Percentiles rank a stretch among this genome's conserved stretches.
These are phyloP conservation scores for Chrysolina haemoptera DNA, from an alignment of 2,888 invertebrate species.

Conservation along the genomic window DNA sequence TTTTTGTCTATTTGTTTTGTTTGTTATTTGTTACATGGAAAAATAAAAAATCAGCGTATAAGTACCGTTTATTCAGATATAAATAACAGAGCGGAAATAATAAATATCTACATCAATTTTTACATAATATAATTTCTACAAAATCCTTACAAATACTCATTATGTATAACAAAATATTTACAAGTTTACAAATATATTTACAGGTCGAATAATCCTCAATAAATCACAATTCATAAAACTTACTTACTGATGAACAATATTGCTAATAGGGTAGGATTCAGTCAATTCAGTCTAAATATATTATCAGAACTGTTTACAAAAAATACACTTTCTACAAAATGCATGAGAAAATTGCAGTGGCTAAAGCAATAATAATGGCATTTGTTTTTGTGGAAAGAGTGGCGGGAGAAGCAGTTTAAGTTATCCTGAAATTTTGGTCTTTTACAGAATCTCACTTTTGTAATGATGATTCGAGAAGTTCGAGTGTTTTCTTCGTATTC, in stretches of 20 bases:
- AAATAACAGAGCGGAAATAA: slow-evolving; percentile 62
- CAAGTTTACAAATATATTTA: slow-evolving; percentile 53
- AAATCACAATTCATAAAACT: slow-evolving; percentile 56
- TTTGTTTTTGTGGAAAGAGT: not conserved
- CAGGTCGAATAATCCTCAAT: slow-evolving; percentile 55
- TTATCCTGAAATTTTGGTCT: no score
- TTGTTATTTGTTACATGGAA: not conserved
- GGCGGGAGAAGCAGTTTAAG: no score
- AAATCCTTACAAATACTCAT: slow-evolving; percentile 55
- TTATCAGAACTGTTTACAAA: slow-evolving; percentile 28
- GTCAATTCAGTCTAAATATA: slow-evolving; percentile 55
- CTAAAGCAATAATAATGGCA: not conserved
- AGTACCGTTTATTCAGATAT: slow-evolving; percentile 61
- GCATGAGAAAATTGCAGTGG: not conserved
- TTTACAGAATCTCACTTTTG: no score
- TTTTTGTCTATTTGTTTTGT: not conserved
- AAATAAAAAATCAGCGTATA: slow-evolving; percentile 42
- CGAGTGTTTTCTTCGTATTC: no score
- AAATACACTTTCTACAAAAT: not conserved
- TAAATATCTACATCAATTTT: slow-evolving; percentile 63
- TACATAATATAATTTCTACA: slow-evolving; percentile 59
- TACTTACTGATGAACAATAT: slow-evolving; percentile 57
- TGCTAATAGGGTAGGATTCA: slow-evolving; percentile 64
- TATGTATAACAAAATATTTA: slow-evolving; percentile 59
- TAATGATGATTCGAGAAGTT: no score